Evolutionary conservation across 2,113 vertebrate species (phyloP).

Genomic region (Rissa tridactyla): DNA sequence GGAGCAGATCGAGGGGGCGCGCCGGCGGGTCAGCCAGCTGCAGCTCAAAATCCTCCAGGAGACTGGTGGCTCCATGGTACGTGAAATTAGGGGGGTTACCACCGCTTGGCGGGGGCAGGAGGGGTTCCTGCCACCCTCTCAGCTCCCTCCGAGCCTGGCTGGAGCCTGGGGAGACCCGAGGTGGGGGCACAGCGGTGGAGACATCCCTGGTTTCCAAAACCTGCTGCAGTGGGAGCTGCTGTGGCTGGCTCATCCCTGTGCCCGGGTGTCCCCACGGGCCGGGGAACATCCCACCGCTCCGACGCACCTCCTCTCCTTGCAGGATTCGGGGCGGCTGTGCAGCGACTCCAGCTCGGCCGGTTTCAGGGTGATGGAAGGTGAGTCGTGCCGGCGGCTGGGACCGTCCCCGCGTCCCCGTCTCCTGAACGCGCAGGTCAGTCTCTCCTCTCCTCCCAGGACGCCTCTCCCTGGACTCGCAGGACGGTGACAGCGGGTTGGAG

Average conservation of each 20-base stretch:
- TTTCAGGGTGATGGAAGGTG: constrained; percentile 61
- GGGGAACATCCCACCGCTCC: background rate
- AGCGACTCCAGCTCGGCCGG: background rate
- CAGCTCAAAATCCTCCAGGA: constrained; percentile 89
- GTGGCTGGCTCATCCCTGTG: fast-evolving
- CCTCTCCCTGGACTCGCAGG: constrained; percentile 81
- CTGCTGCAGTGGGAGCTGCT: fast-evolving
- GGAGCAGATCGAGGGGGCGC: constrained; percentile 88
- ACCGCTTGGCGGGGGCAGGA: background rate
- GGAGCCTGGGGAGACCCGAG: background rate
- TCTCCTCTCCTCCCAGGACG: constrained; percentile 71
- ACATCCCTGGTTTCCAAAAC: background rate
- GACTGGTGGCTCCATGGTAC: constrained; percentile 64
- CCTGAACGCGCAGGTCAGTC: fast-evolving
- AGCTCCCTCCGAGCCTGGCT: background rate
- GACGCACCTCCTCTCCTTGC: background rate
- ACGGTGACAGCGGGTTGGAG: constrained; percentile 80
- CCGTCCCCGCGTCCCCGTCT: fast-evolving
- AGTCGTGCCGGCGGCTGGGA: background rate
- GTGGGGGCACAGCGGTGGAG: fast-evolving
- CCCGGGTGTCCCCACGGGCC: background rate
- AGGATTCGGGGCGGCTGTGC: constrained; percentile 42
- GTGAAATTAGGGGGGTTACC: background rate
- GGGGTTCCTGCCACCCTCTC: background rate
- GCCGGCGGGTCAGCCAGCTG: constrained; percentile 84